phyloP scores from a whole-genome alignment of 2,113 vertebrate genomes.

The Aphelocoma coerulescens region DNA sequence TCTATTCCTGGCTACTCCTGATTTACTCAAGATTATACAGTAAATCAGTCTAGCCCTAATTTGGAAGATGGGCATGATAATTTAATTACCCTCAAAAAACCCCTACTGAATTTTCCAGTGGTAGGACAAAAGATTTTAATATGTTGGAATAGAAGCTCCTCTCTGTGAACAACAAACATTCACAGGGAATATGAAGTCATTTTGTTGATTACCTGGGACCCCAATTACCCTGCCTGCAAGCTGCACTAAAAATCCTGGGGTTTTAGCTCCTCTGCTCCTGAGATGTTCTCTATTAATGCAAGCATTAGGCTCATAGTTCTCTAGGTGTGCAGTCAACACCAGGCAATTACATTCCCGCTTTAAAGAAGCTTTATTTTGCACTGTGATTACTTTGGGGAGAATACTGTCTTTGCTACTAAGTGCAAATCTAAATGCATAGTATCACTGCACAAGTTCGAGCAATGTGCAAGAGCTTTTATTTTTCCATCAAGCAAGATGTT shows the following conservation, averaged over 20 bases:
- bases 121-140: not conserved
- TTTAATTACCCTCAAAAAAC: constrained; percentile 11
- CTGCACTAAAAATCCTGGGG: not conserved
- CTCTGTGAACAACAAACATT: not conserved
- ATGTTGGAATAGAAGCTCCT: not conserved
- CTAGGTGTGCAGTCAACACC: not conserved
- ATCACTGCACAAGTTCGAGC: not conserved
- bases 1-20: constrained; percentile 2
- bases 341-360: not conserved
- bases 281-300: not conserved
- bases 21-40: not conserved
- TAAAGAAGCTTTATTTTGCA: not conserved
- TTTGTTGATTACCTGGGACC: not conserved
- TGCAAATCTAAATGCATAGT: not conserved
- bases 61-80: constrained; percentile 31
- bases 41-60: constrained; percentile 14
- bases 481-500: not conserved
- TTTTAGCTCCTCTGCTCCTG: not conserved
- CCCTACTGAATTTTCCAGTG: not conserved
- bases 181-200: not conserved
- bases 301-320: not conserved
- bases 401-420: not conserved
- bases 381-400: not conserved
- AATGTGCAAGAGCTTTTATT: not conserved
- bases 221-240: not conserved